Percentiles rank a stretch among this genome's conserved stretches.
Evolutionary conservation across 2,888 invertebrate species (phyloP).

Genomic region (Myathropa florea): DNA sequence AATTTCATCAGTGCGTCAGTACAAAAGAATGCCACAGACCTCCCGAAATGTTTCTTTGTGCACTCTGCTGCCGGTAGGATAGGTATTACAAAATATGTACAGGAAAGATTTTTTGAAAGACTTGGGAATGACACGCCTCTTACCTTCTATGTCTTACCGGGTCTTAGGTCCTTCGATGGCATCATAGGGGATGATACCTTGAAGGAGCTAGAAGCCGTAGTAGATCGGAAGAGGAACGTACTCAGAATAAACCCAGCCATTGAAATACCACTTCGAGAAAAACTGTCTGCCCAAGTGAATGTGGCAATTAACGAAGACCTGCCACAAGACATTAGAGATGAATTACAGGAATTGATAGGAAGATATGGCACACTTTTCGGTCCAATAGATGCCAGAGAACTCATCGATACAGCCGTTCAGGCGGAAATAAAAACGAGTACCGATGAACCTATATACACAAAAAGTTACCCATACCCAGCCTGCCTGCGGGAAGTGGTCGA

Average conservation of each 20-base stretch:
- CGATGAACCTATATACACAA: conserved; percentile 73
- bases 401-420: conserved; percentile 58
- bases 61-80: neutral
- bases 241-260: too few species aligned
- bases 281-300: neutral
- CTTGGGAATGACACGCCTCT: neutral
- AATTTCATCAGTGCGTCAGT: too few species aligned
- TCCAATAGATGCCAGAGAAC: neutral
- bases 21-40: neutral
- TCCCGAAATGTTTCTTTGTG: neutral
- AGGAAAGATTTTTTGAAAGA: neutral
- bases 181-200: too few species aligned
- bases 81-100: neutral
- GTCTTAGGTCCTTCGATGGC: too few species aligned
- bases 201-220: too few species aligned
- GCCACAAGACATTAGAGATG: too few species aligned
- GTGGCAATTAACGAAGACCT: neutral
- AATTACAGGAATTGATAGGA: too few species aligned
- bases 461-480: conserved; percentile 77
- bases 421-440: conserved; percentile 75
- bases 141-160: too few species aligned
- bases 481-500: conserved; percentile 75
- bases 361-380: too few species aligned
- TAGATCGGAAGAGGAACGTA: too few species aligned
- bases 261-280: too few species aligned